Evolutionary conservation across 1,140 invertebrate genomes (phyloP).

Genomic region (Yoshiicerus persimilis): DNA sequence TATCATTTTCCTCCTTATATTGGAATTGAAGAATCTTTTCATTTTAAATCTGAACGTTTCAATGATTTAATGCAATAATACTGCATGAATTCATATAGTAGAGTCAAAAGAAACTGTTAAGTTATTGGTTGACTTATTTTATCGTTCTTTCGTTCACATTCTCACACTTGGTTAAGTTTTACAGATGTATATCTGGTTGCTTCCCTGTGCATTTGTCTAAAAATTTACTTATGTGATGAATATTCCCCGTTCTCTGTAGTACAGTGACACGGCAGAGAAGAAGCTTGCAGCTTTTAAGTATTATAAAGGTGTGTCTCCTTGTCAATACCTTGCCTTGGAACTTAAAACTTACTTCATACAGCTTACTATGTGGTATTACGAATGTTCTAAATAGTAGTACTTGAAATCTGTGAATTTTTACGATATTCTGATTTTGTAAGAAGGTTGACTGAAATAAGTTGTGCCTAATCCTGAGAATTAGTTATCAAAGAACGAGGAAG

Average conservation of each 20-base stretch:
- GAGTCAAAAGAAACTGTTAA: neutral
- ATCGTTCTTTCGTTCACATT: conserved; percentile 5
- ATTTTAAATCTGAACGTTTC: neutral
- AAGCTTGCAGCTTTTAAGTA: neutral
- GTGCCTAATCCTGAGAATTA: neutral
- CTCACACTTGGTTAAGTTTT: neutral
- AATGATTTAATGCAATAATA: conserved; percentile 3
- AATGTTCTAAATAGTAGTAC: no score
- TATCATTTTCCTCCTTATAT: neutral
- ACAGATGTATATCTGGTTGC: neutral
- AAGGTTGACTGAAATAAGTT: neutral
- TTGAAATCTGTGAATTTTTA: neutral
- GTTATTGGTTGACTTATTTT: conserved; percentile 21
- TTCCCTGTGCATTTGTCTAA: neutral
- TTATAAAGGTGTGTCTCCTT: neutral
- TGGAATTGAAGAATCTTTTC: neutral
- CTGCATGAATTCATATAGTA: neutral
- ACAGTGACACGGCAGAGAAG: neutral
- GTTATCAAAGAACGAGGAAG: neutral
- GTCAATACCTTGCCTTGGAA: neutral
- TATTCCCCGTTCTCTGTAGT: no score
- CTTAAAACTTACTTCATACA: neutral
- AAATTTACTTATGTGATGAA: neutral
- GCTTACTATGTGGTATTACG: neutral
- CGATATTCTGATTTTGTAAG: neutral